Base-by-base conservation (phyloP, 2,888 invertebrate genomes). In the Axea sp. region DNA sequence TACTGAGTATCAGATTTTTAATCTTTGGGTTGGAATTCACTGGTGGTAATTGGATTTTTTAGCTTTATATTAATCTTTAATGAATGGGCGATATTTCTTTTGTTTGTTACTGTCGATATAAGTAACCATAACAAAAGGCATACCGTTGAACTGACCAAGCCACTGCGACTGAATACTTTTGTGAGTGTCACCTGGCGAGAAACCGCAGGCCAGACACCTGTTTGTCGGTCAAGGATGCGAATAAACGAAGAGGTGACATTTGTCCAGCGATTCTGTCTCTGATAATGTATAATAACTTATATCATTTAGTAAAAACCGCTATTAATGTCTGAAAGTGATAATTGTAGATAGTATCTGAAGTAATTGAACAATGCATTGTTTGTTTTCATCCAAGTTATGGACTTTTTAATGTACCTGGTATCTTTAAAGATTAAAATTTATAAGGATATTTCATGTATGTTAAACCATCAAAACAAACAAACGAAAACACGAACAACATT, bases 101-200 rank as follows among this genome's bases (percentile, higher is more conserved):
- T 35, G 65, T 64, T 45, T 30, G 22, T 37, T 22, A 35, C 31
- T 9, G 33, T 30, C 31, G 41, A 51, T 28, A 33, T 65, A 72
- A 73, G 60, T 45, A 59, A 53, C 67, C 62, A 67, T 24, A 49
- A 62, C 73, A 39, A 73, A 65, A 67, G 57, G 62, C 53, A 28
- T 49, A 22, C 53, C 9, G 30, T 28, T 39, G 33, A 65, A 60
- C 51, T 60, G 51, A 51, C 60, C 22, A 24, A 26, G 19, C 19
- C 19, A 14, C 22, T 31, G 57, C 9, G 31, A 33, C 8, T 1
- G 7, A 24, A 30, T 28, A 17, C 41, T 43, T 59, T 65, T 47
- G 59, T 37, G 73, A 26, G 33, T 65, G 45, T 69, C 74, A 74
- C 74, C 74, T 74, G 74, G 68, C 68, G 9, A 35, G 33, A 11